A percentile compares a stretch with the other conserved stretches of the same genome.
Evolutionary conservation across 2,113 vertebrate genomes (phyloP).

Genomic region (Pteronura brasiliensis): DNA sequence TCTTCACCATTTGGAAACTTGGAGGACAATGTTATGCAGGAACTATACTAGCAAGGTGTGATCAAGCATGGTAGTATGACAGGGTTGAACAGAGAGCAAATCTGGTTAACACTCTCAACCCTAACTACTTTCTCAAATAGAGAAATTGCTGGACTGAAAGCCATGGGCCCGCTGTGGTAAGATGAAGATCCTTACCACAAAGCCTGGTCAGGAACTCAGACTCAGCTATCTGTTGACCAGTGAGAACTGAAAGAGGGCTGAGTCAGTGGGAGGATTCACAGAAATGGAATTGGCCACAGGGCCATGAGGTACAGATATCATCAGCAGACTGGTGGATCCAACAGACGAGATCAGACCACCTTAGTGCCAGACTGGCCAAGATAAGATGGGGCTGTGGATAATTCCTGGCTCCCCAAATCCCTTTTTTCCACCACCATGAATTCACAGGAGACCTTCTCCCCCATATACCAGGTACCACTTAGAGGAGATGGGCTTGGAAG

Average conservation of each 20-base stretch:
- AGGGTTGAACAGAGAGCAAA: not conserved
- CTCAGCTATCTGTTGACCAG: not conserved
- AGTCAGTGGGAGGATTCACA: not conserved
- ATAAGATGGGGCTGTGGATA: not conserved
- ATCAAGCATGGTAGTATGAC: not conserved
- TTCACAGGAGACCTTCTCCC: not conserved
- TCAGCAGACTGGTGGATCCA: not conserved
- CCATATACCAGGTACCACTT: not conserved
- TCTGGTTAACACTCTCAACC: not conserved
- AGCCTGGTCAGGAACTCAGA: not conserved
- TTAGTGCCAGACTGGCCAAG: not conserved
- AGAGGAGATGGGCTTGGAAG: not conserved
- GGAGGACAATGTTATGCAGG: not conserved
- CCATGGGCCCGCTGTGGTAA: not conserved
- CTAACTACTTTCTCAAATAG: not conserved
- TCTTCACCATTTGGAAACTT: not conserved
- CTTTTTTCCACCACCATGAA: not conserved
- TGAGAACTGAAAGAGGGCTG: not conserved
- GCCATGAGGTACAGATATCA: not conserved
- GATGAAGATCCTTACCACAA: rapidly evolving
- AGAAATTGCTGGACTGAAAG: not conserved
- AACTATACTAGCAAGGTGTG: not conserved
- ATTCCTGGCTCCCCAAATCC: not conserved
- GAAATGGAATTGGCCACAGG: not conserved
- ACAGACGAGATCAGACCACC: not conserved